These are phyloP conservation scores for Hafferia zeledoni DNA, from an alignment of 2,797 vertebrate species.

Conservation along the genomic window DNA sequence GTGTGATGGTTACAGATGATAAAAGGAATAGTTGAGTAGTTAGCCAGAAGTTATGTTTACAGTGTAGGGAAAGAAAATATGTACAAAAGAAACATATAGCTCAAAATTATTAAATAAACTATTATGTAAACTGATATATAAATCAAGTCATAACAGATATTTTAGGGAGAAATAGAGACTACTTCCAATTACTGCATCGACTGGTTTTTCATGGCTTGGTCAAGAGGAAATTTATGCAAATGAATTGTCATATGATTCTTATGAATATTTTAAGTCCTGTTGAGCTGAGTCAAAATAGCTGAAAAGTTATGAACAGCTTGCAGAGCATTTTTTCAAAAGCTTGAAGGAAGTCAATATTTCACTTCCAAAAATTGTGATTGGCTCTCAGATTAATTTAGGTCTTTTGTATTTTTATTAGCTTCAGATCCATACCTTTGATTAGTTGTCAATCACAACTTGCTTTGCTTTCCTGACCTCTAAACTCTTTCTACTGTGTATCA, in stretches of 20 bases:
- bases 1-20: background rate
- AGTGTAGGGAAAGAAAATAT: background rate
- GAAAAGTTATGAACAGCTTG: background rate
- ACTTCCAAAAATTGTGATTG: background rate
- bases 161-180: background rate
- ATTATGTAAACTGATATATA: background rate
- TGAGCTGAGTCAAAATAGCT: background rate
- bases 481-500: background rate
- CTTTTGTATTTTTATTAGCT: conserved; percentile 21
- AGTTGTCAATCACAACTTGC: conserved; percentile 4
- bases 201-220: background rate
- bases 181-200: background rate
- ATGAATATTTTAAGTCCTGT: background rate
- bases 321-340: background rate
- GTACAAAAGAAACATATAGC: background rate
- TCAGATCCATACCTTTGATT: conserved; percentile 28
- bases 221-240: background rate
- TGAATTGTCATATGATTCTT: fast-evolving
- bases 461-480: conserved; percentile 2
- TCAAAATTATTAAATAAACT: background rate
- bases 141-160: fast-evolving
- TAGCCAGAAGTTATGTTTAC: background rate
- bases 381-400: conserved; percentile 16
- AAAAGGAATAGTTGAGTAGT: background rate
- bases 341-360: conserved; percentile 11